Evolutionary conservation across 2,113 vertebrate species (phyloP).

Genomic region (Pangasianodon gigas): DNA sequence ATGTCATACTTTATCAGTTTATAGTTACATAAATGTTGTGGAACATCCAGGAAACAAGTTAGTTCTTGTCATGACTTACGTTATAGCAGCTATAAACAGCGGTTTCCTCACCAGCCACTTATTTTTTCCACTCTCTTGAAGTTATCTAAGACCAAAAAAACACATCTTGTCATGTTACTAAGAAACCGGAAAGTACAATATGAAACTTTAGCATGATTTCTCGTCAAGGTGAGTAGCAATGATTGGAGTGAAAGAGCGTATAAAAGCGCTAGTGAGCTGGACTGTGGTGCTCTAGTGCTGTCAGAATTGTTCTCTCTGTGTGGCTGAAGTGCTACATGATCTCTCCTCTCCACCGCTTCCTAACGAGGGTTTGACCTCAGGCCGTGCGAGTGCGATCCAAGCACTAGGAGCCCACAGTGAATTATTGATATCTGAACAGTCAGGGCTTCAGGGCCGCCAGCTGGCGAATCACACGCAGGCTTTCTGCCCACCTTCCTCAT

Average conservation of each 20-base stretch:
- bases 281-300: background rate
- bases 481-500: slow-evolving; percentile 23
- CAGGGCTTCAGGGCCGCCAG: slow-evolving; percentile 45
- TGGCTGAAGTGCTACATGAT: background rate
- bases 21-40: background rate
- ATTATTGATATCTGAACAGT: slow-evolving; percentile 54
- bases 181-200: background rate
- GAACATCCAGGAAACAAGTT: background rate
- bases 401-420: slow-evolving; percentile 36
- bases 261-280: slow-evolving; percentile 22
- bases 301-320: background rate
- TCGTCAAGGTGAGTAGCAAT: background rate
- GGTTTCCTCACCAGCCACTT: background rate
- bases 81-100: background rate
- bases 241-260: slow-evolving; percentile 8
- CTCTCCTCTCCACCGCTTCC: background rate
- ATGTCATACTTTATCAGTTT: background rate
- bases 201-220: background rate
- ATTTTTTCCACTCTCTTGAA: background rate
- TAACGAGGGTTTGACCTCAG: slow-evolving; percentile 19
- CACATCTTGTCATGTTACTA: background rate
- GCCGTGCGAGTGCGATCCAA: slow-evolving; percentile 17
- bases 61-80: background rate
- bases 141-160: background rate
- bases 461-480: slow-evolving; percentile 37